Base-by-base conservation (phyloP, 2,797 vertebrate genomes). In the Falco berigora region DNA sequence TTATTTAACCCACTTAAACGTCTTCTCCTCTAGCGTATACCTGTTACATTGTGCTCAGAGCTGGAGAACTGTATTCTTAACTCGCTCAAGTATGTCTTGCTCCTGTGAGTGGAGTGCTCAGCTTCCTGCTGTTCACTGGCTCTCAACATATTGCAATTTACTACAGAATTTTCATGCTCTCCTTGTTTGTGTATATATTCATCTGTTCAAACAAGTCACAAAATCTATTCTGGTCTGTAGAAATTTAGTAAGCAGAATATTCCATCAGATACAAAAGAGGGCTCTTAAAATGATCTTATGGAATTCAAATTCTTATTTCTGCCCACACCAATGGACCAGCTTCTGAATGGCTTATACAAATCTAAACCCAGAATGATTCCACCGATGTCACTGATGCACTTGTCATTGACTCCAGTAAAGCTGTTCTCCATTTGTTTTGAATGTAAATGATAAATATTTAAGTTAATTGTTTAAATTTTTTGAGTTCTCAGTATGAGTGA, bases 381-480 rank as follows among this genome's bases (percentile, higher is more conserved):
- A 34, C n/a, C 1, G 0, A 6, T 50, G 73, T 53, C 66, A 83
- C 38, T 55, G 53, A 55, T 91, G 64, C 87, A 93, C 55, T 94
- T 92, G 92, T 86, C 53, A 52, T 9, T 67, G 79, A 74, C 61
- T 74, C 64, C 59, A 80, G 84, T 0, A 3, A 93, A 94, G 56
- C 81, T 77, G 49, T 71, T 92, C 88, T 90, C 52, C 21, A 22
- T 63, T 83, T 96, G 85, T 92, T 96, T 90, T 91, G 76, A 94
- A 84, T 78, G 69, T 86, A 94, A 95, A 88, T 8, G 7, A 78
- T 84, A 94, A 94, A 94, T 94, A 90, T 91, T 96, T 95, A 63
- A 85, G 42, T 92, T 92, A 53, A 91, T 80, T 3, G 49, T 86
- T 80, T 74, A 80, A 91, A 13, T 44, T 90, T 82, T 91, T 79